These are phyloP conservation scores for Archaeoteleia sp. DNA, from an alignment of 2,888 invertebrate species.

Conservation along the genomic window DNA sequence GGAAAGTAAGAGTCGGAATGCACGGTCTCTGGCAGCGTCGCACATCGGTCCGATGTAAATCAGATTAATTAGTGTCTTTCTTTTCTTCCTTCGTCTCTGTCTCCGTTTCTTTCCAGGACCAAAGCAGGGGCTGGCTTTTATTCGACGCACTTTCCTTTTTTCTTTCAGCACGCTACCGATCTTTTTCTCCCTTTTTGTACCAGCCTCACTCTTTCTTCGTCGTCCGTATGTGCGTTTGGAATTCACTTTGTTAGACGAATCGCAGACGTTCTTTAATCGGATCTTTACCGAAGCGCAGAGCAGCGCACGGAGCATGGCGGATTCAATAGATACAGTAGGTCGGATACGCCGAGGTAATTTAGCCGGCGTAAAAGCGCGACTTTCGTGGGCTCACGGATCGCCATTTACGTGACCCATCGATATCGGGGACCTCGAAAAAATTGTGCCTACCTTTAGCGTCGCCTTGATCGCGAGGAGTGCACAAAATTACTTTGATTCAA, in stretches of 20 bases:
- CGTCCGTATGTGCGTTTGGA: conserved; percentile 42
- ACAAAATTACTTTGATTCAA: too few relatives aligned
- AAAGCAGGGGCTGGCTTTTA: conserved; percentile 41
- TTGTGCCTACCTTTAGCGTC: conserved; percentile 25
- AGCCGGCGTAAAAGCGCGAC: conserved; percentile 52
- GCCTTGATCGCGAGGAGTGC: too few relatives aligned
- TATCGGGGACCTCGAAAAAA: conserved; percentile 31
- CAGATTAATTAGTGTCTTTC: conserved; percentile 69
- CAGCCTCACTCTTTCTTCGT: conserved; percentile 9
- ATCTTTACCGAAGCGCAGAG: conserved; percentile 39
- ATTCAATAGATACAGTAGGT: conserved; percentile 52
- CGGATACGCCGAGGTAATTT: conserved; percentile 45
- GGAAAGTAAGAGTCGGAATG: conserved; percentile 67
- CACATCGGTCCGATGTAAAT: conserved; percentile 68
- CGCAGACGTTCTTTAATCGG: conserved; percentile 50
- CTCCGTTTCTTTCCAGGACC: conserved; percentile 22
- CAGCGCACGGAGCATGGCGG: conserved; percentile 38
- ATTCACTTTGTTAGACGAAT: conserved; percentile 56
- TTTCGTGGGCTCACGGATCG: conserved; percentile 47
- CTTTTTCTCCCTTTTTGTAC: conserved; percentile 13
- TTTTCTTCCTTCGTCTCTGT: conserved; percentile 11
- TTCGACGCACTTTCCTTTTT: conserved; percentile 46
- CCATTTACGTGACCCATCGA: conserved; percentile 47
- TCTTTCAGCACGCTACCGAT: neutral
- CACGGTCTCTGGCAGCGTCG: conserved; percentile 60